Percentiles rank a stretch among this genome's conserved stretches.
Evolutionary conservation across 2,888 invertebrate species (phyloP).

Genomic region (Malthinus seriepunctatus): DNA sequence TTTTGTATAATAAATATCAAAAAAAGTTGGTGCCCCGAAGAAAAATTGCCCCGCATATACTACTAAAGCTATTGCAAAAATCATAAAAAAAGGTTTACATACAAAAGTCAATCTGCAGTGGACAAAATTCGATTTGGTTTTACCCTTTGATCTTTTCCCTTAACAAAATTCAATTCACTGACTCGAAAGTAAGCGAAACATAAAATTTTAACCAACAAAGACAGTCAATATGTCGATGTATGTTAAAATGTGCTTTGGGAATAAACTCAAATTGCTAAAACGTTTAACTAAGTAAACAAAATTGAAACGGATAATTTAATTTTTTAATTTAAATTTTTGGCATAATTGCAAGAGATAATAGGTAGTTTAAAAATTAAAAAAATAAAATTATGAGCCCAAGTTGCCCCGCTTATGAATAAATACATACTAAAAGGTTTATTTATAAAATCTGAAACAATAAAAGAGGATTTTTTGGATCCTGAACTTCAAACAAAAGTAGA

Average conservation of each 20-base stretch:
- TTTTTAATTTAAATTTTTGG: neutral
- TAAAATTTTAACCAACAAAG: conserved; percentile 18
- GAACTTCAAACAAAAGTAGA: no score
- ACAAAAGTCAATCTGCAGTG: conserved; percentile 25
- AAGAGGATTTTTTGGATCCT: no score
- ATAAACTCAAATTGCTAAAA: conserved; percentile 4
- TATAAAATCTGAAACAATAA: no score
- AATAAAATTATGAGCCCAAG: no score
- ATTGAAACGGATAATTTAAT: neutral
- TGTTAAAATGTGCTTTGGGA: conserved; percentile 15
- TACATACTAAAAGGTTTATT: no score
- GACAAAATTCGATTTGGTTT: conserved; percentile 23
- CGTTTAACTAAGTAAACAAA: neutral
- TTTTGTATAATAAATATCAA: neutral
- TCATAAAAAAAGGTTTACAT: conserved; percentile 11
- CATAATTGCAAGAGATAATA: neutral
- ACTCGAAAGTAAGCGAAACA: conserved; percentile 13
- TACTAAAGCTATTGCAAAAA: conserved; percentile 8
- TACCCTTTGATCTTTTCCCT: conserved; percentile 21
- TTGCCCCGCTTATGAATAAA: no score
- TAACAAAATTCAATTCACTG: conserved; percentile 21
- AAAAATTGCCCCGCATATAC: no score
- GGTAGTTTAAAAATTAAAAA: no score
- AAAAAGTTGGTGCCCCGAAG: no score
- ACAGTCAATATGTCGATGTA: conserved; percentile 19